A percentile compares a stretch with the other conserved stretches of the same genome.
Evolutionary conservation across 2,113 vertebrate genomes (phyloP).

Genomic region (Sphyrna mokarran): DNA sequence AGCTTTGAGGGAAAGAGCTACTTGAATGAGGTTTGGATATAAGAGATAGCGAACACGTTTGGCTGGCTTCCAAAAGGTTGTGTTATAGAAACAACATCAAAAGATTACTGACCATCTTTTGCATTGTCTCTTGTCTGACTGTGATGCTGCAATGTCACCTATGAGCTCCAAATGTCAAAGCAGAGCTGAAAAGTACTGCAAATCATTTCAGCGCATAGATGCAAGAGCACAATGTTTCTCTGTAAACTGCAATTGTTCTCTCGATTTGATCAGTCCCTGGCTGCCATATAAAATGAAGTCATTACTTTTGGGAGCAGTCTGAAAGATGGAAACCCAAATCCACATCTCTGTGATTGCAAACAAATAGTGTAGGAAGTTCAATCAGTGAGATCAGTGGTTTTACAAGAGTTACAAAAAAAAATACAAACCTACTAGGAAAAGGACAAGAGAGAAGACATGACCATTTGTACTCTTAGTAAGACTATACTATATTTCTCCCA

Average conservation of each 20-base stretch:
- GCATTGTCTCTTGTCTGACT: neutral
- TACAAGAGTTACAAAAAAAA: neutral
- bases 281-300: neutral
- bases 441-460: neutral
- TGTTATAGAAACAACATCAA: neutral
- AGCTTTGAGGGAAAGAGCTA: neutral
- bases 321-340: neutral
- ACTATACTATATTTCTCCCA: neutral
- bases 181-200: neutral
- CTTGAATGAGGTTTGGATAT: neutral
- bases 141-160: neutral
- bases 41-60: neutral
- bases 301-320: constrained; percentile 8
- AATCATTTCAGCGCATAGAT: neutral
- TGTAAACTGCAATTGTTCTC: neutral
- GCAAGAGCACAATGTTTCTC: neutral
- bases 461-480: neutral
- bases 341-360: neutral
- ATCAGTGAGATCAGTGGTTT: neutral
- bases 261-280: neutral
- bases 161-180: neutral
- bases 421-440: neutral
- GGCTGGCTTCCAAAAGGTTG: neutral
- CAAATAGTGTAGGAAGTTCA: neutral
- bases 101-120: neutral